phyloP scores from a whole-genome alignment of 2,797 vertebrate genomes.

The Crenichthys baileyi region DNA sequence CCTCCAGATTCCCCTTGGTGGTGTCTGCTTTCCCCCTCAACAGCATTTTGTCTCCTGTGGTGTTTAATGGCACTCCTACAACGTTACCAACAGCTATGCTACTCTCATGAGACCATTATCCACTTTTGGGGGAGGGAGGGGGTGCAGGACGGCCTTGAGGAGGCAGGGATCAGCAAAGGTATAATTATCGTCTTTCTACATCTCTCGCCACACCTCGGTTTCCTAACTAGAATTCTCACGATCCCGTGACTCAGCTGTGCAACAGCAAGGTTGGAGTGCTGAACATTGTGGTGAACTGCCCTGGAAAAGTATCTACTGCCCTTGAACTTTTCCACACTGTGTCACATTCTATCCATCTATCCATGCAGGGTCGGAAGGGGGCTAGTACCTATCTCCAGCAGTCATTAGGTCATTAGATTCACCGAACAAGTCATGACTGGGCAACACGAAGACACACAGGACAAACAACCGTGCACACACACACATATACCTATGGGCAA shows the following conservation, averaged over 20 bases:
- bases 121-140: constrained; percentile 6
- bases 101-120: constrained; percentile 2
- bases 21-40: constrained; percentile 66
- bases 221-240: constrained; percentile 25
- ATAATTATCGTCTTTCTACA: constrained; percentile 41
- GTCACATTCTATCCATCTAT: no score
- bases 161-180: constrained; percentile 14
- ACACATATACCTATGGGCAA: no score
- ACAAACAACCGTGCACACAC: no score
- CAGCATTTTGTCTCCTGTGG: constrained; percentile 44
- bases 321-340: neutral
- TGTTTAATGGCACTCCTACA: constrained; percentile 30
- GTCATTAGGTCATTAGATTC: no score
- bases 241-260: constrained; percentile 14
- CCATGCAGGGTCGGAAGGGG: no score
- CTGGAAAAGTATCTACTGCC: neutral
- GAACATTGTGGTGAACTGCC: neutral
- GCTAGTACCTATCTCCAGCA: no score
- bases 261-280: constrained; percentile 1
- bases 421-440: no score
- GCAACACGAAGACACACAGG: no score
- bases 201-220: constrained; percentile 27
- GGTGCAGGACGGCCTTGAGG: constrained; percentile 11
- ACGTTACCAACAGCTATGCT: constrained; percentile 10
- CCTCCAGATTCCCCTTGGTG: constrained; percentile 66